phyloP scores from a whole-genome alignment of 2,888 invertebrate genomes.

The Mesorhabditis sp. region DNA sequence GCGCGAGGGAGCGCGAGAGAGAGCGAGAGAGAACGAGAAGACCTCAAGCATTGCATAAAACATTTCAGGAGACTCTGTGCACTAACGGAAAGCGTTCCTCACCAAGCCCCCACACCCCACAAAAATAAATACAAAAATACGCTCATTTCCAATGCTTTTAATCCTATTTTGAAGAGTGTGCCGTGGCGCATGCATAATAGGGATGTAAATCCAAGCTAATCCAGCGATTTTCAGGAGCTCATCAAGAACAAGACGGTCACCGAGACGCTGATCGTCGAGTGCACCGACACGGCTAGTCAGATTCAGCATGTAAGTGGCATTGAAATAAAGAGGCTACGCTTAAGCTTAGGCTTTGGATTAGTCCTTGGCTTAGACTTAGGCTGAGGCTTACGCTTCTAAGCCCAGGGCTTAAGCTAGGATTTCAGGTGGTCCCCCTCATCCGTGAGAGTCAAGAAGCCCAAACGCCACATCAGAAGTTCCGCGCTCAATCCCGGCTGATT shows the following conservation, averaged over 20 bases:
- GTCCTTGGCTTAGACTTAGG: background rate
- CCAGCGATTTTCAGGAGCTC: constrained; percentile 32
- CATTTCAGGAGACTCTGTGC: too few species aligned
- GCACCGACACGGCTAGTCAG: constrained; percentile 60
- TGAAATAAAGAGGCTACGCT: too few species aligned
- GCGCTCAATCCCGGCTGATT: constrained; percentile 52
- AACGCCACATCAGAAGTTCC: constrained; percentile 43
- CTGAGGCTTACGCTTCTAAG: background rate
- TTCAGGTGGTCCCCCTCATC: constrained; percentile 37
- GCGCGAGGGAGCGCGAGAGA: too few species aligned
- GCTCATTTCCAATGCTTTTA: too few species aligned
- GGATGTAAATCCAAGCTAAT: too few species aligned
- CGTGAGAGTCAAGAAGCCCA: constrained; percentile 39
- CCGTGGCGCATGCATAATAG: too few species aligned
- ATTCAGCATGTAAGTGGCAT: constrained; percentile 40
- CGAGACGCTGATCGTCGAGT: constrained; percentile 56
- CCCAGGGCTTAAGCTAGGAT: background rate
- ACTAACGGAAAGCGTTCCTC: too few species aligned
- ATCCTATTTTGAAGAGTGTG: too few species aligned
- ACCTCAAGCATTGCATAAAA: too few species aligned
- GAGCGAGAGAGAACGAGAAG: too few species aligned
- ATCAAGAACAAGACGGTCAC: constrained; percentile 26
- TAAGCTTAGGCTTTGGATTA: background rate
- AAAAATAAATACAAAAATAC: too few species aligned
- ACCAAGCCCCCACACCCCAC: too few species aligned